Evolutionary conservation across 2,797 vertebrate genomes (phyloP).

Genomic region (Anguilla megastoma): DNA sequence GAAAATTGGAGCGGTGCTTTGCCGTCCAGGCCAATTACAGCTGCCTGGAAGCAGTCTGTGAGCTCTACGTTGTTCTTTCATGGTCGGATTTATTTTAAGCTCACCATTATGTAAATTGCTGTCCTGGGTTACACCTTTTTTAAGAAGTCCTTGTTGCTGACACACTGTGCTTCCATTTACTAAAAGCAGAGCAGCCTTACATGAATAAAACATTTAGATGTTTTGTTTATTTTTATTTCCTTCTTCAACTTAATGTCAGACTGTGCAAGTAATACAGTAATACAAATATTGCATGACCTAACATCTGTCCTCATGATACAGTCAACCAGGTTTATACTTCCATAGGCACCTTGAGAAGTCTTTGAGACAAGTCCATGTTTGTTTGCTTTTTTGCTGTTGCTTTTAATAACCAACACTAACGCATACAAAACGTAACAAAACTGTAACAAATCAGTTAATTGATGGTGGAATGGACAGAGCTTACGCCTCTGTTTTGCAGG

Average conservation of each 20-base stretch:
- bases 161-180: neutral
- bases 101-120: neutral
- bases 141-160: neutral
- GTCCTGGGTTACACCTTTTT: neutral
- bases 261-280: neutral
- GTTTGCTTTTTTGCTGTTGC: too few relatives aligned
- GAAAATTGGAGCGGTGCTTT: neutral
- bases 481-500: too few relatives aligned
- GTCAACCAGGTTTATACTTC: neutral
- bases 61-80: neutral
- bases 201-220: neutral
- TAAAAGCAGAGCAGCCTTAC: neutral
- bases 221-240: neutral
- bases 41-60: neutral
- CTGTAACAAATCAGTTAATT: neutral
- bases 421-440: too few relatives aligned
- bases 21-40: neutral
- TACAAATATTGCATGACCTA: neutral
- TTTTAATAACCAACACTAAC: too few relatives aligned
- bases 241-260: neutral
- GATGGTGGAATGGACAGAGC: neutral
- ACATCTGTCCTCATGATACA: neutral
- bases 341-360: neutral
- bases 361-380: too few relatives aligned
- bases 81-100: neutral